These are phyloP conservation scores for Montifringilla adamsi DNA, from an alignment of 2,113 vertebrate species.

Conservation along the genomic window DNA sequence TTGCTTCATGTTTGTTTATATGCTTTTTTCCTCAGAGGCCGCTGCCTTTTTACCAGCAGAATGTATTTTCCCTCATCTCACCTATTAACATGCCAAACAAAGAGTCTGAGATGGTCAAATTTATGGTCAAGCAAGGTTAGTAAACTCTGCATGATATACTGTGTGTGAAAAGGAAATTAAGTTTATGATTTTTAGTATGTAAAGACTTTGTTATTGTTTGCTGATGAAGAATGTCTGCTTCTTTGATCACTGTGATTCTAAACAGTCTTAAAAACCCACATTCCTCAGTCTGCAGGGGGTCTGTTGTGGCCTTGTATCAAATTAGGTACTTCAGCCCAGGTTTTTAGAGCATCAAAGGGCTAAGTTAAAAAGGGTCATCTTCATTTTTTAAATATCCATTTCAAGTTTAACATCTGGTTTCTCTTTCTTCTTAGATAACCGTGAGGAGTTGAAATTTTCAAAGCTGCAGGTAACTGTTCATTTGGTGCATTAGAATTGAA, in stretches of 20 bases:
- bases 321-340: neutral
- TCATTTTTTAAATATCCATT: neutral
- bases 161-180: neutral
- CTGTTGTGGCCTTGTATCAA: neutral
- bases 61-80: slow-evolving; percentile 82
- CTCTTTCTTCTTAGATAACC: slow-evolving; percentile 61
- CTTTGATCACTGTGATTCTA: neutral
- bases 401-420: neutral
- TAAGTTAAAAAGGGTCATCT: neutral
- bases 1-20: neutral
- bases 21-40: neutral
- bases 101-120: slow-evolving; percentile 71
- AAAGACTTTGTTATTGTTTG: neutral
- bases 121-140: slow-evolving; percentile 85
- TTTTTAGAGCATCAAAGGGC: neutral
- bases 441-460: slow-evolving; percentile 82
- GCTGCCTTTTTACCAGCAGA: slow-evolving; percentile 76
- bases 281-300: neutral
- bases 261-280: neutral
- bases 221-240: neutral
- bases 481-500: neutral
- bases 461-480: slow-evolving; percentile 80
- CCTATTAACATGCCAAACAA: slow-evolving; percentile 81
- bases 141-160: neutral
- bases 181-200: neutral